Evolutionary conservation across 2,797 vertebrate genomes (phyloP), one percentile per base, ranked within the genome.

Genomic region (Rhynchotus rufescens): DNA sequence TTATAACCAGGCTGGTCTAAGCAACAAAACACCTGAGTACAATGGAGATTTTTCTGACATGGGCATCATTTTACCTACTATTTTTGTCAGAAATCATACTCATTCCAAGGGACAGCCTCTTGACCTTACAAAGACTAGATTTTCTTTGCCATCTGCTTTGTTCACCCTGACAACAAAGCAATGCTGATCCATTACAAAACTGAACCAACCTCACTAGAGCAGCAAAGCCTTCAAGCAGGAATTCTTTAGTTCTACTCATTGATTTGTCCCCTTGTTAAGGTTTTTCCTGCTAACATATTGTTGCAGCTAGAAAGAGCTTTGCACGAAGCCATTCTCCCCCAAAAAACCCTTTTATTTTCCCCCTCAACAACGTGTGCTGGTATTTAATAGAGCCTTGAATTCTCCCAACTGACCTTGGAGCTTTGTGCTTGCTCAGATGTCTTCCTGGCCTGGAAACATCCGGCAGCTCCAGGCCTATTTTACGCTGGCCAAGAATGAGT

Each of bases 381-480:
- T 75, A 10, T 85, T 88, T 28, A 83, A 78, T 6, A 38, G 36
- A 90, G 25, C 44, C 62, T 56, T n/a, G 73, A 64, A 17, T 28
- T 57, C 44, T 89, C 68, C 71, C 30, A 28, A 2, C 38, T 60
- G 69, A 36, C 30, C 69, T 78, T 83, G 77, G 66, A 95, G 80
- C 30, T 86, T 90, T 4, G 19, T 10, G 56, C 84, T 84, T 13
- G 49, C 88, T 89, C 77, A 84, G 54, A 69, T 30, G 28, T 76
- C 69, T 74, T 93, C 84, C 90, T 45, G 77, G 47, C 60, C 77
- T 19, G 40, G 84, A 90, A 94, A 84, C 80, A 92, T 49, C 77
- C 47, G 1, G 47, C 86, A 87, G 84, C 77, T 67, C 66, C 38
- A 10, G 2, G 10, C 59, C 73, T 80, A 68, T 88, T 38, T 42